These are phyloP conservation scores for Casuarius casuarius DNA, from an alignment of 2,113 vertebrate species.

Conservation along the genomic window DNA sequence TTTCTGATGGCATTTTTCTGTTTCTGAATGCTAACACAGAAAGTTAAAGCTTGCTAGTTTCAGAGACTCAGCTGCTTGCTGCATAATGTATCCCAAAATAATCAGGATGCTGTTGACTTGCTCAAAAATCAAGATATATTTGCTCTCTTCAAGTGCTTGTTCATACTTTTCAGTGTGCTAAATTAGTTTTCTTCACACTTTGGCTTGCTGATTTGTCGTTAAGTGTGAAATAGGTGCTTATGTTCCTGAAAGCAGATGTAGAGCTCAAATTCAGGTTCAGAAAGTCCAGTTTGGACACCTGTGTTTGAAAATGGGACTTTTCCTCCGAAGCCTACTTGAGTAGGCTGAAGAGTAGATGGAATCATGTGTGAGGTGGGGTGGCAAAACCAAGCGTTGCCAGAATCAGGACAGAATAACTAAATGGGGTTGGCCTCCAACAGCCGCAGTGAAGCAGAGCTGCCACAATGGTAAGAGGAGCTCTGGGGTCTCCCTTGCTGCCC, in stretches of 20 bases:
- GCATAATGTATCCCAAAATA: background rate
- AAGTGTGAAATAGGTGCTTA: background rate
- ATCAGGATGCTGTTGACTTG: background rate
- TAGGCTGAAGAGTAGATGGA: background rate
- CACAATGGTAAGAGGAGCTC: too few species aligned
- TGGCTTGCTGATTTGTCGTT: background rate
- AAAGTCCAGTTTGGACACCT: background rate
- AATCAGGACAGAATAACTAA: too few species aligned
- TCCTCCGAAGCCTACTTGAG: background rate
- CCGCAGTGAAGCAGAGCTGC: too few species aligned
- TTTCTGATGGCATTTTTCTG: background rate
- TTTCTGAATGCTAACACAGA: background rate
- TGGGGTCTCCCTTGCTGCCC: too few species aligned
- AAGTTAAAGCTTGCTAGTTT: background rate
- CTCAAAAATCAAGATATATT: background rate
- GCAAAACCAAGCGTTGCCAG: background rate
- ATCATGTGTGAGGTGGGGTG: background rate
- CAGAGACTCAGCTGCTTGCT: background rate
- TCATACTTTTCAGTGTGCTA: background rate
- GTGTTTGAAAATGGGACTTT: background rate
- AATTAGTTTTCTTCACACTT: slow-evolving; percentile 5
- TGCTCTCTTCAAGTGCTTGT: background rate
- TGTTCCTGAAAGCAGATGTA: background rate
- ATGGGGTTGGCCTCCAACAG: too few species aligned
- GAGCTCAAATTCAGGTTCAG: background rate